Conservation (phyloP, 2,888 invertebrate species). For the Daptonema setosum region DNA sequence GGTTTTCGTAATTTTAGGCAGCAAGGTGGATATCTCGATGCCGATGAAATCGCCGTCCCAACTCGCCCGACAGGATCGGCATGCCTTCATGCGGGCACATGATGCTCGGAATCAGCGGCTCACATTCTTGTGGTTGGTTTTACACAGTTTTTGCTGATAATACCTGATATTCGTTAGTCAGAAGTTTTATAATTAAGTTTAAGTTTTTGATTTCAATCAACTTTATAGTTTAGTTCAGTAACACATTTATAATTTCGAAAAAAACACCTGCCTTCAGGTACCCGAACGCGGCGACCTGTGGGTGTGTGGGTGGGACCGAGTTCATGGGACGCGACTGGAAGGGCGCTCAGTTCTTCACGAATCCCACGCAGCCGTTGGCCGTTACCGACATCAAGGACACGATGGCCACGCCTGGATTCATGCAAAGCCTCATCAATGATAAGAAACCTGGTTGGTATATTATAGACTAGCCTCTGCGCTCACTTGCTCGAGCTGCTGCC, state of each 20-base stretch:
- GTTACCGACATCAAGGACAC: too few species aligned
- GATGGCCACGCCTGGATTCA: too few species aligned
- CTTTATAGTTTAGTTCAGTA: not conserved
- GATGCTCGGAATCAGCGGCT: not conserved
- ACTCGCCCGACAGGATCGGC: not conserved
- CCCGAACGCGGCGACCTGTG: slow-evolving; percentile 46
- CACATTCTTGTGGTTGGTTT: not conserved
- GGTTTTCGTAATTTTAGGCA: too few species aligned
- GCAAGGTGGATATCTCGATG: not conserved
- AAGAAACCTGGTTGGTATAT: too few species aligned
- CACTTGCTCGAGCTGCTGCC: too few species aligned
- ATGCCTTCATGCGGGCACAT: not conserved
- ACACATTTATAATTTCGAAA: not conserved
- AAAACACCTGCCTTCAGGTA: slow-evolving; percentile 56
- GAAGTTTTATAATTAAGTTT: not conserved
- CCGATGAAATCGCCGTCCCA: too few species aligned
- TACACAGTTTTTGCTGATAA: not conserved
- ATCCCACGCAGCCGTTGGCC: slow-evolving; percentile 25
- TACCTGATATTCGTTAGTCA: not conserved
- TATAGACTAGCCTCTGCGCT: too few species aligned
- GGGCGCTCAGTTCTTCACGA: slow-evolving; percentile 66
- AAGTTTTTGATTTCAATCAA: not conserved
- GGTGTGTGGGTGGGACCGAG: slow-evolving; percentile 76
- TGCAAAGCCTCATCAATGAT: too few species aligned
- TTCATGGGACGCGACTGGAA: slow-evolving; percentile 84